Percentiles rank a stretch among this genome's conserved stretches.
Evolutionary conservation across 1,140 invertebrate genomes (phyloP).

Genomic region (Drosophila melanica): DNA sequence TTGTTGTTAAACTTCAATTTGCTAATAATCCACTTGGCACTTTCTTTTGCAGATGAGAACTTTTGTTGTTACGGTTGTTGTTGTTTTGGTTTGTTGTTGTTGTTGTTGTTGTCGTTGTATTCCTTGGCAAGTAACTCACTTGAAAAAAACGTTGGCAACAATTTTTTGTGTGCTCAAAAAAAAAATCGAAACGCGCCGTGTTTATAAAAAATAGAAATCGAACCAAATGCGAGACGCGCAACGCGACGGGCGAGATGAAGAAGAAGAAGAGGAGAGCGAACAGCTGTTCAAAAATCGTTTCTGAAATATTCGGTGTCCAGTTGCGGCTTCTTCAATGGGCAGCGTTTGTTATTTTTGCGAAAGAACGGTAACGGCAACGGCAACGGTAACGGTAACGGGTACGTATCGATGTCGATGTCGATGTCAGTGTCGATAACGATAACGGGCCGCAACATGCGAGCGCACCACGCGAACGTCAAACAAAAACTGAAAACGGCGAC

Average conservation of each 20-base stretch:
- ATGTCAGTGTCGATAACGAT: conserved; percentile 28
- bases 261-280: not conserved
- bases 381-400: conserved; percentile 19
- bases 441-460: conserved; percentile 66
- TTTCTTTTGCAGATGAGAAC: conserved; percentile 1
- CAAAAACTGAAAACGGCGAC: conserved; percentile 76
- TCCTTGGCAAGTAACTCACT: conserved; percentile 43
- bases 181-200: conserved; percentile 36
- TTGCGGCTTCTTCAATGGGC: conserved; percentile 1
- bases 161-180: conserved; percentile 43
- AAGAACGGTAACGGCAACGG: conserved; percentile 3
- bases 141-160: conserved; percentile 50
- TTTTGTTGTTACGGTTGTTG: conserved; percentile 10
- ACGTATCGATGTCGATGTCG: conserved; percentile 35
- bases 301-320: not conserved
- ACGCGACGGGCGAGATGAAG: conserved; percentile 19
- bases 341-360: conserved; percentile 11
- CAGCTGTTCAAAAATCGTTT: conserved; percentile 31
- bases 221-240: not conserved
- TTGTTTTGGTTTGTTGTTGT: conserved; percentile 15
- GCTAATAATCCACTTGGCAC: conserved; percentile 33
- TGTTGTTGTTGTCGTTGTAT: conserved; percentile 30
- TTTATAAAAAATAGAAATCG: not conserved
- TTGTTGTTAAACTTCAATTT: conserved; percentile 28
- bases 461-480: conserved; percentile 77